A percentile compares a stretch with the other conserved stretches of the same genome.
Evolutionary conservation across 2,113 vertebrate species (phyloP).

Genomic region (Australoheros scitulus): DNA sequence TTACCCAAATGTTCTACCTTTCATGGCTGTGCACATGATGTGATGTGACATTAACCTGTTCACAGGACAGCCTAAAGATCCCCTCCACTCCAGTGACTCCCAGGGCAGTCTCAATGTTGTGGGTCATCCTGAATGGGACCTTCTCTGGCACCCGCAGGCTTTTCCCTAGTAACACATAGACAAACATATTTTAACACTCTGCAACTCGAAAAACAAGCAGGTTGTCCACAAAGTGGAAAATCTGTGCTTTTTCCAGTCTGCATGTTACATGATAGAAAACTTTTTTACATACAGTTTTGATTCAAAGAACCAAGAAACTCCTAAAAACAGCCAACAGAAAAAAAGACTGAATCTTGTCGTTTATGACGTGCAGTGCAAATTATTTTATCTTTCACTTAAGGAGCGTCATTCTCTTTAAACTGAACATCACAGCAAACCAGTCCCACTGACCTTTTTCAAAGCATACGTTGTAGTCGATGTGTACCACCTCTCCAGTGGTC

Average conservation of each 20-base stretch:
- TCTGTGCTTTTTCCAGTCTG: neutral
- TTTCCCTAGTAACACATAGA: slow-evolving; percentile 82
- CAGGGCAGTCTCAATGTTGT: slow-evolving; percentile 95
- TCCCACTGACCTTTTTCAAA: slow-evolving; percentile 91
- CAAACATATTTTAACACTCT: neutral
- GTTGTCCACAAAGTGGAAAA: neutral
- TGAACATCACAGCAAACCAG: neutral
- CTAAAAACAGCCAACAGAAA: neutral
- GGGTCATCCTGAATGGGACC: slow-evolving; percentile 98
- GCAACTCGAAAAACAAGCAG: neutral
- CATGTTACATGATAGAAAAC: accelerated
- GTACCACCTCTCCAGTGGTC: slow-evolving; percentile 98
- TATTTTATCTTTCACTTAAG: neutral
- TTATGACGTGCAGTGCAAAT: neutral
- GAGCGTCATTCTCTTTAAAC: neutral
- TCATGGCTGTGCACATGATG: neutral
- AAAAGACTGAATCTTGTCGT: too few species aligned
- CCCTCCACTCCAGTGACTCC: slow-evolving; percentile 98
- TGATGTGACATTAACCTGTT: slow-evolving; percentile 83
- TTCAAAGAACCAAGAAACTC: neutral
- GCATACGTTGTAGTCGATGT: slow-evolving; percentile 99
- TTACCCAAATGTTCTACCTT: neutral
- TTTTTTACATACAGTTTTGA: neutral
- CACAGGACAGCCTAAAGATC: slow-evolving; percentile 97
- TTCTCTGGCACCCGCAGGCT: slow-evolving; percentile 97